Percentiles rank a stretch among this genome's conserved stretches.
Conservation (phyloP, 2,113 vertebrate species). For the Phaetusa simplex region DNA sequence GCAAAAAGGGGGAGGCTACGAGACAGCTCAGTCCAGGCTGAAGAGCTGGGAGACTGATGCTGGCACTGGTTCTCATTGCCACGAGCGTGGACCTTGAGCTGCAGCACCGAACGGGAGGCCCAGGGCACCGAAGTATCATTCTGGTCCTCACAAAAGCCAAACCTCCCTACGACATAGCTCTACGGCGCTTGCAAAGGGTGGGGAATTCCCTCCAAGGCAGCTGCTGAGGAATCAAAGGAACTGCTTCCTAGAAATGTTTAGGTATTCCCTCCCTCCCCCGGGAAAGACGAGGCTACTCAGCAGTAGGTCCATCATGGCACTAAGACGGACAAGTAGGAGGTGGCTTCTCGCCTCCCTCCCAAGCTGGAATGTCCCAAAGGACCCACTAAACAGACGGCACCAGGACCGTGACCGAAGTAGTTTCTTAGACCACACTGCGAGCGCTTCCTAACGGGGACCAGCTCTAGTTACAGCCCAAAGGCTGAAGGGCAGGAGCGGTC, state of each 20-base stretch:
- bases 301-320: not conserved
- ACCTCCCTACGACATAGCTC: not conserved
- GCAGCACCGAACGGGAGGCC: not conserved
- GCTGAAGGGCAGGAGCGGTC: not conserved
- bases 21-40: not conserved
- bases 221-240: slow-evolving; percentile 3
- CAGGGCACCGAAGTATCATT: not conserved
- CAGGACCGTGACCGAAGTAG: not conserved
- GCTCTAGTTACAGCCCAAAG: not conserved
- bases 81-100: not conserved
- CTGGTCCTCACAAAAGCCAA: not conserved
- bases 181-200: not conserved
- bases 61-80: not conserved
- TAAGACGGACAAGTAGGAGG: not conserved
- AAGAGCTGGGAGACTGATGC: not conserved
- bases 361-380: not conserved
- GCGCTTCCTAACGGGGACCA: not conserved
- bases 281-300: not conserved
- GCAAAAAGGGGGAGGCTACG: not conserved
- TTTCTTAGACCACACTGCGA: not conserved
- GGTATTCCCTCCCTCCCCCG: not conserved
- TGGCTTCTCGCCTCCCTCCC: not conserved
- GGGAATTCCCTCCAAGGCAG: slow-evolving; percentile 36
- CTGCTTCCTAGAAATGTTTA: not conserved
- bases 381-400: not conserved